Conservation (phyloP, 2,113 vertebrate genomes). For the Ascaphus truei region DNA sequence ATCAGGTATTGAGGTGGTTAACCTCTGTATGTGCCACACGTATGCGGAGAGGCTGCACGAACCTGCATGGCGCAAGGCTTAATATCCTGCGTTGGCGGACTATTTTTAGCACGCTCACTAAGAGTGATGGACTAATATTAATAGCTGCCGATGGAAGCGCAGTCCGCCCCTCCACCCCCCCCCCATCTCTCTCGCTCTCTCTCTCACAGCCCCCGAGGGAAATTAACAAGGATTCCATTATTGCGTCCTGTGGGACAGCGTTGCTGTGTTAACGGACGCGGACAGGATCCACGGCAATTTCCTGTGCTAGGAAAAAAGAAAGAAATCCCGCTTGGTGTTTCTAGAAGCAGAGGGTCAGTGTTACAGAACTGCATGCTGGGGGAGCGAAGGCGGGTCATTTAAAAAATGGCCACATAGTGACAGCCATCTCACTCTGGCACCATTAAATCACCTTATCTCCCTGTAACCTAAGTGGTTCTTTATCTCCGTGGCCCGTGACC, state of each 20-base stretch:
- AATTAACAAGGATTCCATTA: slow-evolving; percentile 52
- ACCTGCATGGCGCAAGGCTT: slow-evolving; percentile 1
- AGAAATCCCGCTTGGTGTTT: background rate
- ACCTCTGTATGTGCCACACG: too few relatives aligned
- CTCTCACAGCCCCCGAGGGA: slow-evolving; percentile 49
- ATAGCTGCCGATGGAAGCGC: slow-evolving; percentile 44
- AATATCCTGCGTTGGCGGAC: background rate
- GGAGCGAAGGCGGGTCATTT: background rate
- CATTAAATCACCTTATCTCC: too few relatives aligned
- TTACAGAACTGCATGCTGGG: background rate
- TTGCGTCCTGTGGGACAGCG: slow-evolving; percentile 39
- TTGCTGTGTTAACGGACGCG: slow-evolving; percentile 51
- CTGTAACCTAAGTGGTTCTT: too few relatives aligned
- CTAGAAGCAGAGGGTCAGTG: background rate
- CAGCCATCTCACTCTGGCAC: too few relatives aligned
- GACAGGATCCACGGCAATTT: slow-evolving; percentile 53
- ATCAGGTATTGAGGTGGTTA: too few relatives aligned
- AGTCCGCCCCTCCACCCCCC: background rate
- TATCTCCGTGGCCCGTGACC: too few relatives aligned
- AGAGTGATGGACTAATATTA: slow-evolving; percentile 42
- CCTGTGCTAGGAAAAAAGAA: slow-evolving; percentile 35
- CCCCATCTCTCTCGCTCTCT: background rate
- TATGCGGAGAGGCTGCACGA: too few relatives aligned
- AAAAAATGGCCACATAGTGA: slow-evolving; percentile 16
- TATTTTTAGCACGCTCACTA: slow-evolving; percentile 29